Evolutionary conservation across 2,888 invertebrate species (phyloP).

Genomic region (Celastrina argiolus): DNA sequence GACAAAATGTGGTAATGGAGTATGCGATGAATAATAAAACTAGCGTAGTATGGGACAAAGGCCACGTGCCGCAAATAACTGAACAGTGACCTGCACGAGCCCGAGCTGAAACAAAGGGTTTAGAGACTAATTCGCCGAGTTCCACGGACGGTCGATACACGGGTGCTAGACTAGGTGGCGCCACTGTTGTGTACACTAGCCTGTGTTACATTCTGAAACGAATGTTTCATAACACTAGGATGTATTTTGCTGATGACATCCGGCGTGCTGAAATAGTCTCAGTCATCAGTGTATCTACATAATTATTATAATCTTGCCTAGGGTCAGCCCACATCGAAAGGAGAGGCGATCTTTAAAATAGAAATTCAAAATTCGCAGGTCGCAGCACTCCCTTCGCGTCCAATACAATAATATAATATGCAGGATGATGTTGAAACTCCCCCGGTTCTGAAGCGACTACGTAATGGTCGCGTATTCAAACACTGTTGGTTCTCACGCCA

Average conservation of each 20-base stretch:
- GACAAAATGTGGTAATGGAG: not conserved
- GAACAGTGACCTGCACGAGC: not conserved
- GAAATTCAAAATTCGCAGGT: too few relatives aligned
- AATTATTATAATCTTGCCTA: too few relatives aligned
- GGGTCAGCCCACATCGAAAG: too few relatives aligned
- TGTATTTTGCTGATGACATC: not conserved
- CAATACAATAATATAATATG: too few relatives aligned
- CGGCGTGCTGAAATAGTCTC: too few relatives aligned
- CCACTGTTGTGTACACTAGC: not conserved
- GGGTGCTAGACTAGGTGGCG: not conserved
- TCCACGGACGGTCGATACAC: constrained; percentile 4
- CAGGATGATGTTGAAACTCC: too few relatives aligned
- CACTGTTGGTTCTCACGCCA: too few relatives aligned
- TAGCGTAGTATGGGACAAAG: not conserved
- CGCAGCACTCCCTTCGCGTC: too few relatives aligned
- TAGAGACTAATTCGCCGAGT: not conserved
- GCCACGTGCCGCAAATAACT: constrained; percentile 4
- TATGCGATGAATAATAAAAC: not conserved
- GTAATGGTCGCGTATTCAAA: too few relatives aligned
- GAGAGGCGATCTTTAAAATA: too few relatives aligned
- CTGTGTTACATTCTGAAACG: not conserved
- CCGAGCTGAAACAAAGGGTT: not conserved
- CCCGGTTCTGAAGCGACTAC: too few relatives aligned
- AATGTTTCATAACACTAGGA: not conserved
- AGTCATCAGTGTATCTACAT: too few relatives aligned